Conservation (phyloP, 1,140 invertebrate species). For the Calephelis virginiensis region DNA sequence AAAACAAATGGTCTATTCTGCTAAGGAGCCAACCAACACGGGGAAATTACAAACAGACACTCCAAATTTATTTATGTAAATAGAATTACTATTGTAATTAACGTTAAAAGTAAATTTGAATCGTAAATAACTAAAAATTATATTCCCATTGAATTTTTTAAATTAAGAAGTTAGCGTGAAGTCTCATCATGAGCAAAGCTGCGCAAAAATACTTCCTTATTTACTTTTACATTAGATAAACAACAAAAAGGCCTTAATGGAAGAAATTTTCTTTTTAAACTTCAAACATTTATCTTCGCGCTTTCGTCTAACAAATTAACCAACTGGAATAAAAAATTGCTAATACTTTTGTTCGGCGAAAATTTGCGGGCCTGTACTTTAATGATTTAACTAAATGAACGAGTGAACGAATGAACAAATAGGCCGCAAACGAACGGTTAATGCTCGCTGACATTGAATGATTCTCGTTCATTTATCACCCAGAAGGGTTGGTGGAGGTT, state of each 20-base stretch:
- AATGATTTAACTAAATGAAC: constrained; percentile 55
- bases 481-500: constrained; percentile 29
- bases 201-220: no score
- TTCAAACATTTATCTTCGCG: constrained; percentile 12
- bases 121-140: no score
- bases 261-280: constrained; percentile 19
- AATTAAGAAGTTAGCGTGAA: no score
- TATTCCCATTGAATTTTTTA: no score
- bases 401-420: constrained; percentile 50
- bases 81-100: no score
- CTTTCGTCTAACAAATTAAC: constrained; percentile 46
- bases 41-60: no score
- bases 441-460: constrained; percentile 59
- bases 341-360: constrained; percentile 34
- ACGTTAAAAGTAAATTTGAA: no score
- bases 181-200: no score
- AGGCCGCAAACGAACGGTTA: constrained; percentile 54
- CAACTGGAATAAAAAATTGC: constrained; percentile 38
- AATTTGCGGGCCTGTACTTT: constrained; percentile 38
- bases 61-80: no score
- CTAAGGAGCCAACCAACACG: no score
- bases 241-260: constrained; percentile 10
- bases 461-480: constrained; percentile 52
- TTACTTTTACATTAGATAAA: background rate
- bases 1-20: no score